Conservation (phyloP, 2,888 invertebrate species). For the Vesta saturnalis region DNA sequence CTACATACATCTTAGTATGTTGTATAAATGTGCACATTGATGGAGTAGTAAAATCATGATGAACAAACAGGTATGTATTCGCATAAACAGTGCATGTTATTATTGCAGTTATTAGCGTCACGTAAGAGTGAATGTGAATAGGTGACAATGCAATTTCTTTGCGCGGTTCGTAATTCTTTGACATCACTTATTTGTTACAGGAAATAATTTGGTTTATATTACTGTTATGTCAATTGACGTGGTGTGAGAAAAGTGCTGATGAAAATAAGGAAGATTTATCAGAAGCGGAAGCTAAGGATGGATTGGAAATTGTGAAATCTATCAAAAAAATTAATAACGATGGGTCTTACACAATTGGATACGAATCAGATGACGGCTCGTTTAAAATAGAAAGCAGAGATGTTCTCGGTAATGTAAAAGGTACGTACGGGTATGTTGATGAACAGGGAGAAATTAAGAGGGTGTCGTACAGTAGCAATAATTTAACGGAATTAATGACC, state of each 20-base stretch:
- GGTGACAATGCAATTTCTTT: conserved; percentile 24
- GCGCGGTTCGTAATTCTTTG: too few relatives aligned
- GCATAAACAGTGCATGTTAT: background rate
- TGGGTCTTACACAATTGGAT: conserved; percentile 86
- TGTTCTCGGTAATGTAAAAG: conserved; percentile 81
- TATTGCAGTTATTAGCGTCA: conserved; percentile 21
- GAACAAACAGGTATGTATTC: conserved; percentile 26
- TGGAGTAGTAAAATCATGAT: conserved; percentile 29
- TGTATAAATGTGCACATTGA: conserved; percentile 29
- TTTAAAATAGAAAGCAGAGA: conserved; percentile 87
- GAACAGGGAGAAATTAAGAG: conserved; percentile 81
- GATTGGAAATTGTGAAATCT: conserved; percentile 82
- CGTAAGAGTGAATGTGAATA: conserved; percentile 18
- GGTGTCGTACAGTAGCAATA: conserved; percentile 76
- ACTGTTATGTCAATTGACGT: conserved; percentile 22
- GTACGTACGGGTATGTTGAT: conserved; percentile 84
- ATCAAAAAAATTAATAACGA: conserved; percentile 84
- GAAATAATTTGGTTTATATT: conserved; percentile 30
- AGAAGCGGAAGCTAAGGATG: conserved; percentile 73
- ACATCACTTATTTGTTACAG: conserved; percentile 20
- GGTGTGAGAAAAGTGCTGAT: conserved; percentile 51
- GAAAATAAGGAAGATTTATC: conserved; percentile 67
- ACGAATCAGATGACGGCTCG: conserved; percentile 86
- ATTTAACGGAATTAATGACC: conserved; percentile 64
- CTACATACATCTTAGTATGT: conserved; percentile 28